These are phyloP conservation scores for Kuschelorhynchus macadamiae DNA, from an alignment of 2,888 invertebrate species.

Conservation along the genomic window DNA sequence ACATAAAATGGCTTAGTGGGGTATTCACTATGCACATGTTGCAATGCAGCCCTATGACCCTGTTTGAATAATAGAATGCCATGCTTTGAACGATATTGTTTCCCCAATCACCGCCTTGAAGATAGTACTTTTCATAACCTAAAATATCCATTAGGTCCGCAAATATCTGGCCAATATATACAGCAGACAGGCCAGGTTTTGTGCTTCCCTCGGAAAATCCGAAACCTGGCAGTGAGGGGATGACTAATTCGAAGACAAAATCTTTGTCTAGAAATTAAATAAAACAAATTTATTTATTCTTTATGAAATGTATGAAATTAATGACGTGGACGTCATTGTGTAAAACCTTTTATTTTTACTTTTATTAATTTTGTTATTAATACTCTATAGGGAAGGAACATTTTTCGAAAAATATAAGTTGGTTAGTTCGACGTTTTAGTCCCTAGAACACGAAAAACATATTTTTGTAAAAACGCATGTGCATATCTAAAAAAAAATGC, in stretches of 20 bases:
- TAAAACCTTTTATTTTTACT: too few relatives aligned
- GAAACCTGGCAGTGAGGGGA: slow-evolving; percentile 71
- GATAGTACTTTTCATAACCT: slow-evolving; percentile 77
- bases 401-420: too few relatives aligned
- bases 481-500: too few relatives aligned
- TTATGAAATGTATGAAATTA: too few relatives aligned
- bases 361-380: too few relatives aligned
- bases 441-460: too few relatives aligned
- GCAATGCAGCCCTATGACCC: slow-evolving; percentile 68
- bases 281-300: too few relatives aligned
- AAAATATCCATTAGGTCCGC: slow-evolving; percentile 80
- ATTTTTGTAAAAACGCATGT: too few relatives aligned
- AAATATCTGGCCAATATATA: slow-evolving; percentile 74
- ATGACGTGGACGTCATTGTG: too few relatives aligned
- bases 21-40: slow-evolving; percentile 16
- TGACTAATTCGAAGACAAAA: slow-evolving; percentile 77
- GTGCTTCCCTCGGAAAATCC: slow-evolving; percentile 69
- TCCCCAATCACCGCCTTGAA: slow-evolving; percentile 91
- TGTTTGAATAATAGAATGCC: slow-evolving; percentile 75
- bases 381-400: too few relatives aligned
- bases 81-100: slow-evolving; percentile 74
- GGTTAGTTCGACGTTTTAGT: too few relatives aligned
- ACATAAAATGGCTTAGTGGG: slow-evolving; percentile 3
- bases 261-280: slow-evolving; percentile 66
- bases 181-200: slow-evolving; percentile 74